Base-by-base conservation (phyloP, 2,888 invertebrate genomes). In the Smittia aterrima region DNA sequence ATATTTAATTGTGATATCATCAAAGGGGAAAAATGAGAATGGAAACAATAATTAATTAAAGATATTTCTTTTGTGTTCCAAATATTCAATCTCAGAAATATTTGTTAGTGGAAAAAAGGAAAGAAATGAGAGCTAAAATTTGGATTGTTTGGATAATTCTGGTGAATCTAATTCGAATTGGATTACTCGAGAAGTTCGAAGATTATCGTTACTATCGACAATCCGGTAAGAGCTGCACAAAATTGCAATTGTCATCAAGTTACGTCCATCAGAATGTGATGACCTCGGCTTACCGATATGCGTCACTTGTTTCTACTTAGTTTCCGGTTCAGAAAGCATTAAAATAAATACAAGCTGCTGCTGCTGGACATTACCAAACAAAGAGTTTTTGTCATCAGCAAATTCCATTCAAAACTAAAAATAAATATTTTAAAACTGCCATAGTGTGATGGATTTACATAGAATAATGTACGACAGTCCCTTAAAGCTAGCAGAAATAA, bases 311-410 rank as follows among this genome's bases (percentile, higher is more conserved):
- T 72, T 62, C 53, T 62, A 27, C 38, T 67, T 22, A 70, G 58
- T 58, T 72, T 72, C 58, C 72, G 72, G 72, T 62, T 72, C 62
- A 72, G 25, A 71, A 54, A 71, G 54, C 70, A 71, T 53, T 54
- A 32, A 53, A 71, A 71, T 47, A 47, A 47, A 47, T 47, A 68
- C 27, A 27, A 41, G 66, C 24, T 71, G 71, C 47, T 68, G 66
- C 24, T 71, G 71, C 47, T 47, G 47, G 58, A 71, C 68, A 32
- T 32, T 47, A 47, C n/a, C 16, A 16, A 47, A 47, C 47, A 47
- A 47, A 47, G 47, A 47, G 16, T 16, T 47, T 47, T n/a, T 47
- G 47, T 47, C 68, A 68, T 68, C 53, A 68, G 68, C 41, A 47
- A 32, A 68, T 25, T 68, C 25, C 47, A 68, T 47, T 68, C 25